These are phyloP conservation scores for Fulmarus glacialis DNA, from an alignment of 2,113 vertebrate species.

Conservation along the genomic window DNA sequence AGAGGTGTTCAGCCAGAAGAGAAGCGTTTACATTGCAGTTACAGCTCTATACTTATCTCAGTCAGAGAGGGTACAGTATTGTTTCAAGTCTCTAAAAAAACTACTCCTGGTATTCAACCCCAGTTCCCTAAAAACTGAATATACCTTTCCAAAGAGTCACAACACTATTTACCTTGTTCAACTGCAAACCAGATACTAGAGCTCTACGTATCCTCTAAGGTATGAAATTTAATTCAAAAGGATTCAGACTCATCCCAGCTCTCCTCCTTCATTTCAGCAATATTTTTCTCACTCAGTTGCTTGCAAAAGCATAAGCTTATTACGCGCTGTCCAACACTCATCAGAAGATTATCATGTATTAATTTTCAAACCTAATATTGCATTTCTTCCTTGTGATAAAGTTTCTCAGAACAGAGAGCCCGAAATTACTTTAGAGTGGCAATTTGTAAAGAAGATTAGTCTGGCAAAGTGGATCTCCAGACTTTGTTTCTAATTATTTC, in stretches of 20 bases:
- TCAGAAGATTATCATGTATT: slow-evolving; percentile 73
- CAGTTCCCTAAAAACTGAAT: neutral
- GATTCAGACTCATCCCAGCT: neutral
- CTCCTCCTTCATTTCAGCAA: slow-evolving; percentile 45
- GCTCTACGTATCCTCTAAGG: neutral
- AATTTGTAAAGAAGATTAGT: slow-evolving; percentile 78
- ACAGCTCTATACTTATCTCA: neutral
- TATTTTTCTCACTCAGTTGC: neutral
- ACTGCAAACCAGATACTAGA: neutral
- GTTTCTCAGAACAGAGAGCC: slow-evolving; percentile 59
- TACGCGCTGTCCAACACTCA: slow-evolving; percentile 46
- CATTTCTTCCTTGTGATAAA: slow-evolving; percentile 65
- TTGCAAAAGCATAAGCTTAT: slow-evolving; percentile 58
- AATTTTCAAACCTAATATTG: slow-evolving; percentile 60
- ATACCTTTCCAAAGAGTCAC: neutral
- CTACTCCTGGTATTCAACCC: neutral
- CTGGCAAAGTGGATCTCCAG: slow-evolving; percentile 62
- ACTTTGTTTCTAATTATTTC: slow-evolving; percentile 80
- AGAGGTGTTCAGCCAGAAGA: neutral
- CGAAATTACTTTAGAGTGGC: slow-evolving; percentile 62
- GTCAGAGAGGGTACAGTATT: neutral
- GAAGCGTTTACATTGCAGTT: neutral
- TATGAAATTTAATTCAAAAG: slow-evolving; percentile 32
- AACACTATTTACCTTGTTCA: neutral
- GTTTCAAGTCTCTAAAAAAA: neutral